Conservation (phyloP, 2,113 vertebrate genomes). For the Neolamprologus modestus region DNA sequence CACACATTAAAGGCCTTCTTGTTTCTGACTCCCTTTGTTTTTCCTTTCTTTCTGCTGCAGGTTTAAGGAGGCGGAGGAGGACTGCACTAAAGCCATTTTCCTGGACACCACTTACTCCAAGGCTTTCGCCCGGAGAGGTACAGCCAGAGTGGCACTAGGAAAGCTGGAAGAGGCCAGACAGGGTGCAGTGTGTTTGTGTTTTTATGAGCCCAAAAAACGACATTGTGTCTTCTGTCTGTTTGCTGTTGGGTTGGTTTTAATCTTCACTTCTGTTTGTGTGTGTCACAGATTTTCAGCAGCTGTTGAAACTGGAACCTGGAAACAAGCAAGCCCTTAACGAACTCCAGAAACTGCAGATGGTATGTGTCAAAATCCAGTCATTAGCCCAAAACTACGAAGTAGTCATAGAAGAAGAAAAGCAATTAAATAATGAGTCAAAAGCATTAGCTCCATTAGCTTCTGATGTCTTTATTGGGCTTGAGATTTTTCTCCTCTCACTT, state of each 20-base stretch:
- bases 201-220: neutral
- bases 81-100: constrained; percentile 82
- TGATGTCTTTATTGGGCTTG: neutral
- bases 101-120: constrained; percentile 87
- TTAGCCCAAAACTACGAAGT: neutral
- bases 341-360: constrained; percentile 82
- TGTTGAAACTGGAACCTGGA: constrained; percentile 89
- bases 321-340: constrained; percentile 91
- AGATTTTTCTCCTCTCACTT: neutral
- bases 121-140: constrained; percentile 90
- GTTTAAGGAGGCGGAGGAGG: constrained; percentile 85
- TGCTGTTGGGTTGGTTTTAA: neutral
- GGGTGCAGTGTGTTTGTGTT: constrained; percentile 65
- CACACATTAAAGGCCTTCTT: rapidly evolving
- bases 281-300: constrained; percentile 82
- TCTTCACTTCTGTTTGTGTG: neutral
- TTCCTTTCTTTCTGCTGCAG: constrained; percentile 45
- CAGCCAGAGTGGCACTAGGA: constrained; percentile 81
- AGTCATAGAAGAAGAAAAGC: neutral
- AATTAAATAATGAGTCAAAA: neutral
- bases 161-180: constrained; percentile 80
- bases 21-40: neutral
- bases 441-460: neutral
- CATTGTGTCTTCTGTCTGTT: neutral
- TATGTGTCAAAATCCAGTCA: constrained; percentile 31